A percentile compares a stretch with the other conserved stretches of the same genome.
phyloP scores from a whole-genome alignment of 2,888 invertebrate genomes.

The Ophioninae sp. region DNA sequence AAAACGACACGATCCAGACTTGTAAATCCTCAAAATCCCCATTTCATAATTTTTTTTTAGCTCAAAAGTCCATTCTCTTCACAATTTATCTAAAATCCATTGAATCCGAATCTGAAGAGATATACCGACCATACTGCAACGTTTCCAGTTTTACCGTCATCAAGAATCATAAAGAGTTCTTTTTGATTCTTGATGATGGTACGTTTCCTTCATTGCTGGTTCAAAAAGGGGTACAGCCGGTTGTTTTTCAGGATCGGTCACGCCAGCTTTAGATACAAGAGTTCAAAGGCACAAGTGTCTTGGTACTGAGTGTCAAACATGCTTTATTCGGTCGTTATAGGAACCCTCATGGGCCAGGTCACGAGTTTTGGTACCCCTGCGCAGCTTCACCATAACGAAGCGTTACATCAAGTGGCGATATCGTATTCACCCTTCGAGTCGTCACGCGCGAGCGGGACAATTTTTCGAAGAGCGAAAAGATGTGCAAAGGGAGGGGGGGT shows the following conservation, averaged over 20 bases:
- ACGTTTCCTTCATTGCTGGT: neutral
- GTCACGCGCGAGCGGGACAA: constrained; percentile 51
- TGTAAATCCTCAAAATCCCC: no score
- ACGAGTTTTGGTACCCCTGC: constrained; percentile 37
- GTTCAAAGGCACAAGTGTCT: neutral
- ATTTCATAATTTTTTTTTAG: no score
- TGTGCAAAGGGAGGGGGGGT: constrained; percentile 24
- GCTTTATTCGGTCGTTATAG: constrained; percentile 15
- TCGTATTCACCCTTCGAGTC: constrained; percentile 73
- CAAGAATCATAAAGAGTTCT: neutral
- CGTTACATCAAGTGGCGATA: constrained; percentile 73
- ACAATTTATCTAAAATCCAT: no score
- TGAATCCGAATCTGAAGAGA: no score
- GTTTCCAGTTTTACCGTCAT: neutral
- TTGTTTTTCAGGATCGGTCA: neutral
- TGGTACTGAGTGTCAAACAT: constrained; percentile 3
- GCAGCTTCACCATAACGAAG: constrained; percentile 33
- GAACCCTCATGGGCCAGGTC: constrained; percentile 9
- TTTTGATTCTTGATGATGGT: neutral
- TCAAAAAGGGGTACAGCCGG: neutral
- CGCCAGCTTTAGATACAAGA: neutral
- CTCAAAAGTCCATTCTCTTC: no score
- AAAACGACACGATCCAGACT: no score
- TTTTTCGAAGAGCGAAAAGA: constrained; percentile 49
- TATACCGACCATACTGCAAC: neutral